Conservation (phyloP, 1,140 invertebrate species). For the Cataglyphis hispanica region DNA sequence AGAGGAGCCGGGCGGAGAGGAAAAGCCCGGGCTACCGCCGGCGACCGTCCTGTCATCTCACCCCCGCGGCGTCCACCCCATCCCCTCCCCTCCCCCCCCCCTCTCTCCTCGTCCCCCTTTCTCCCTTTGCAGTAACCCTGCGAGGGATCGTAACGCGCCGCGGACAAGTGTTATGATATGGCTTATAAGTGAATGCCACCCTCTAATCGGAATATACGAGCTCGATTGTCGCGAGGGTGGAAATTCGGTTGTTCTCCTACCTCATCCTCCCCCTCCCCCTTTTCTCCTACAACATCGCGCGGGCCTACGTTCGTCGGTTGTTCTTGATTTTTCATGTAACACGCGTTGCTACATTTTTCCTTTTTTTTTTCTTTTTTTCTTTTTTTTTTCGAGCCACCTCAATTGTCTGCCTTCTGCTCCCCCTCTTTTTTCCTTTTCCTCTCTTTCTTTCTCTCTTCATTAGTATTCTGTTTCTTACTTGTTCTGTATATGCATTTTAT, state of each 20-base stretch:
- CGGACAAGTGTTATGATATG: conserved; percentile 87
- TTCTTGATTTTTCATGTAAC: conserved; percentile 55
- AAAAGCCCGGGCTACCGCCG: conserved; percentile 44
- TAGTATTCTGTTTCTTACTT: background rate
- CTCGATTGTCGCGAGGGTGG: conserved; percentile 83
- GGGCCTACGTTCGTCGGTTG: background rate
- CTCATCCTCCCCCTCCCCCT: background rate
- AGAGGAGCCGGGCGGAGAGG: conserved; percentile 55
- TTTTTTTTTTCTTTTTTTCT: conserved; percentile 40
- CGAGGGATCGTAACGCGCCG: conserved; percentile 83
- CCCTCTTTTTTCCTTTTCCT: background rate
- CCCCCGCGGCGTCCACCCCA: conserved; percentile 36
- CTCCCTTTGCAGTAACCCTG: conserved; percentile 44
- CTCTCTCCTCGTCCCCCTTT: background rate
- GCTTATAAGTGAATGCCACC: conserved; percentile 87
- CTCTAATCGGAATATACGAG: conserved; percentile 87
- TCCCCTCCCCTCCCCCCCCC: background rate
- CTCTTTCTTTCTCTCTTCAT: background rate
- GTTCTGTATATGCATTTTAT: background rate
- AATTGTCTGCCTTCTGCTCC: background rate
- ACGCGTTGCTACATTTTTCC: background rate
- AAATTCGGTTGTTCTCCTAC: conserved; percentile 34
- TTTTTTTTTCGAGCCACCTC: conserved; percentile 38
- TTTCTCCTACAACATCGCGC: background rate
- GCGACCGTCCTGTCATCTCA: conserved; percentile 26